Evolutionary conservation across 2,113 vertebrate genomes (phyloP).

Genomic region (Bufo bufo): DNA sequence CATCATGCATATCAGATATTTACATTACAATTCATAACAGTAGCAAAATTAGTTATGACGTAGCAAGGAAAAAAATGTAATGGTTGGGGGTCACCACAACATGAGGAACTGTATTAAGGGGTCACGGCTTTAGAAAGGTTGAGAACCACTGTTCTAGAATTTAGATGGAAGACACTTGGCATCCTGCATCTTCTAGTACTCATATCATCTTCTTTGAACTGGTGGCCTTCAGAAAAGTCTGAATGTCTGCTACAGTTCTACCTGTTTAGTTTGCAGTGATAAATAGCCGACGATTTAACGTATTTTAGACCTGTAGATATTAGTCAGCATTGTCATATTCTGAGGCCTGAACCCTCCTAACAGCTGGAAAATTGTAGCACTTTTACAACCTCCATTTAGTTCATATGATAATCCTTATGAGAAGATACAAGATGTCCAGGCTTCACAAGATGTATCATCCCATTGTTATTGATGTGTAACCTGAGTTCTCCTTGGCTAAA

Average conservation of each 20-base stretch:
- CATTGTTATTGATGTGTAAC: conserved; percentile 42
- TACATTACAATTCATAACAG: too few species aligned
- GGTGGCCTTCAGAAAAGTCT: neutral
- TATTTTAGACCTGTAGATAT: neutral
- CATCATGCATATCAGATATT: too few species aligned
- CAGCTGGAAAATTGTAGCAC: conserved; percentile 4
- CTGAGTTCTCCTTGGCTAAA: conserved; percentile 42
- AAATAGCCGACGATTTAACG: too few species aligned
- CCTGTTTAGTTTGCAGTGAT: neutral
- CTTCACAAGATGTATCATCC: conserved; percentile 28
- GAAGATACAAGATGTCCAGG: conserved; percentile 6
- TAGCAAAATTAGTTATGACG: too few species aligned
- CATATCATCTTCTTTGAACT: too few species aligned
- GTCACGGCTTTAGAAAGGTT: too few species aligned
- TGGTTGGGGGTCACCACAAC: too few species aligned
- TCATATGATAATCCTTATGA: conserved; percentile 2
- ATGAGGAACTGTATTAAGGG: too few species aligned
- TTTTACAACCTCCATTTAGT: conserved; percentile 3
- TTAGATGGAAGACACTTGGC: too few species aligned
- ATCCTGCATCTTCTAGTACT: too few species aligned
- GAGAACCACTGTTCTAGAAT: too few species aligned
- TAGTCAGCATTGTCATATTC: neutral
- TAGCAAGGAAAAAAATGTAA: too few species aligned
- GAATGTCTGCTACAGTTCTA: neutral
- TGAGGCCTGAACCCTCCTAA: neutral